Conservation (phyloP, 2,113 vertebrate genomes). For the Phyllostomus discolor region DNA sequence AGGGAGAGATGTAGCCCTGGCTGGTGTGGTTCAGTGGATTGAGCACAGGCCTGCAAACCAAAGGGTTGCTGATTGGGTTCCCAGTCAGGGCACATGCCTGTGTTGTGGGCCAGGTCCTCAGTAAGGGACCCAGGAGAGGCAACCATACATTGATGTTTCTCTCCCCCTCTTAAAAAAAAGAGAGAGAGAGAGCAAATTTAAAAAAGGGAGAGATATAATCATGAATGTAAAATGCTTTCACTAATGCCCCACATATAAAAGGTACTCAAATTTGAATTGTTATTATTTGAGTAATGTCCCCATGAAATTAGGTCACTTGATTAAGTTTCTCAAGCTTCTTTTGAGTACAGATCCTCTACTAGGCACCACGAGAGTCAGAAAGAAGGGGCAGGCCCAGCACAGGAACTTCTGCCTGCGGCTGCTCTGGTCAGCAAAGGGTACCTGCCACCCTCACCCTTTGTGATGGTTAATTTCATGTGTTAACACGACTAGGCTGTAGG, state of each 20-base stretch:
- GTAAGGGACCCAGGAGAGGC: no score
- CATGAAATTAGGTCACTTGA: not conserved
- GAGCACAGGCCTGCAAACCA: no score
- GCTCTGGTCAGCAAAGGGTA: not conserved
- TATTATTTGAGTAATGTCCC: not conserved
- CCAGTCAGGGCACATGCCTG: no score
- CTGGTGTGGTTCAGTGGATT: no score
- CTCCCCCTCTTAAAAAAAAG: no score
- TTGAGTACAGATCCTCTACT: not conserved
- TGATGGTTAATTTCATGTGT: not conserved
- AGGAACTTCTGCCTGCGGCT: not conserved
- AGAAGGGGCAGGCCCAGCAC: not conserved
- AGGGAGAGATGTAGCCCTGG: not conserved
- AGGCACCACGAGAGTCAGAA: not conserved
- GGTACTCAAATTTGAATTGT: not conserved
- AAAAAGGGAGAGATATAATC: not conserved
- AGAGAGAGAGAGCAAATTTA: no score
- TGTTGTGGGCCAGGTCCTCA: no score
- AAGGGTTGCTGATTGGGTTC: no score
- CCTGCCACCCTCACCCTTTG: not conserved
- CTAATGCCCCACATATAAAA: not conserved
- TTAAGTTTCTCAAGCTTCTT: not conserved
- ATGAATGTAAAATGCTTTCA: not conserved
- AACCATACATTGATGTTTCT: no score
- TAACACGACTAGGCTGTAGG: not conserved